phyloP scores from a whole-genome alignment of 2,797 vertebrate species.

The Cottoperca gobio region DNA sequence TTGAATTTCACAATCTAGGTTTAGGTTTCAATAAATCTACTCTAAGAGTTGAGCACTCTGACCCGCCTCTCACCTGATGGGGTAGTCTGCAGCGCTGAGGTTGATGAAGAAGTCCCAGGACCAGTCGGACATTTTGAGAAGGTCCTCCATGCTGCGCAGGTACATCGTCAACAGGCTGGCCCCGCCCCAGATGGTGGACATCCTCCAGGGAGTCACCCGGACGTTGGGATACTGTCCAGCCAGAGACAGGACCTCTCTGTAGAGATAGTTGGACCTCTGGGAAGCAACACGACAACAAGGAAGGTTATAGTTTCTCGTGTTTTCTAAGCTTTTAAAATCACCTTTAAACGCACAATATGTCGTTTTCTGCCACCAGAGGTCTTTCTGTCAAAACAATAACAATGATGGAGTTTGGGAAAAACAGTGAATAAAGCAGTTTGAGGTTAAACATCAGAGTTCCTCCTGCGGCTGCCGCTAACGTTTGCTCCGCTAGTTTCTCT shows the following conservation, averaged over 20 bases:
- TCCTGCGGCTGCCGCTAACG: too few species aligned
- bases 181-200: slow-evolving; percentile 98
- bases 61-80: slow-evolving; percentile 89
- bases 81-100: slow-evolving; percentile 97
- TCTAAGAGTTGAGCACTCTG: neutral
- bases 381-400: too few species aligned
- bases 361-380: too few species aligned
- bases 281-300: neutral
- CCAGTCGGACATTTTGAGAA: slow-evolving; percentile 95
- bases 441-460: too few species aligned
- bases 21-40: too few species aligned
- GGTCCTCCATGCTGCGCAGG: slow-evolving; percentile 94
- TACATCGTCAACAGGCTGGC: slow-evolving; percentile 96
- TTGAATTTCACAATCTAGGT: neutral
- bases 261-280: slow-evolving; percentile 94
- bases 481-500: too few species aligned
- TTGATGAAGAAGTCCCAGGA: slow-evolving; percentile 99
- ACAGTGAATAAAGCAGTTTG: too few species aligned
- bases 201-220: slow-evolving; percentile 93
- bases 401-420: too few species aligned
- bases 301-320: neutral
- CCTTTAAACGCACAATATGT: too few species aligned
- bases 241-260: slow-evolving; percentile 91
- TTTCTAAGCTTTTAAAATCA: too few species aligned
- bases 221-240: slow-evolving; percentile 89